Base-by-base conservation (phyloP, 2,113 vertebrate genomes). In the Halichoeres trimaculatus region DNA sequence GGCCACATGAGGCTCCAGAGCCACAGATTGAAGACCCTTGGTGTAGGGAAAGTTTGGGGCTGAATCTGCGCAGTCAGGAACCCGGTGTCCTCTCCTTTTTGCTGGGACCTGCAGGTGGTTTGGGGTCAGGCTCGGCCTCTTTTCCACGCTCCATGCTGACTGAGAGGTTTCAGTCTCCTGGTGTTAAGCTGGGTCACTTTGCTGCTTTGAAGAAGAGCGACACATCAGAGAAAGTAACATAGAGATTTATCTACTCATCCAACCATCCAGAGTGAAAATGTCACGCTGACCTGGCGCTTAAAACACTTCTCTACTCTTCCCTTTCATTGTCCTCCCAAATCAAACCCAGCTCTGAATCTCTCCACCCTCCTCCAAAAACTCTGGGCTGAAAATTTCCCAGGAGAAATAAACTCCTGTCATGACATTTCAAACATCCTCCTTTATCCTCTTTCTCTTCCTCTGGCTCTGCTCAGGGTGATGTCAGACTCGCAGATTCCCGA, bases 351-450 rank as follows among this genome's bases (percentile, higher is more conserved):
- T 43, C 38, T 43, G 11, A 43, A 43, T 14, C 16, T 14, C n/a
- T n/a, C n/a, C n/a, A 1, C 43, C 43, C 7, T 3, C 16, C 41
- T 1, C 16, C 41, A 10, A 35, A 61, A 50, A 55, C 50, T 26
- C 5, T 45, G 40, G 1, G 4, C 14, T 43, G 24, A 64, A 14
- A 61, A 56, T 59, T 51, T 43, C 11, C 63, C 56, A 55, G 10
- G 24, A 77, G 34, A 16, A 72, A n/a, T 9, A 2, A 66, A 38
- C 34, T 24, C 38, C 66, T 70, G 58, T 72, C 43, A 61, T 26
- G 23, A 47, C 59, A 71, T 87, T 83, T 86, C 69, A 72, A 22
- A 62, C 55, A 74, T 78, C 80, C 72, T 56, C 80, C 51, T 76
- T 20, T 3, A 19, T 38, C 34, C 40, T 26, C 34, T 45, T 17